phyloP scores from a whole-genome alignment of 2,888 invertebrate genomes.

The Noctua pronuba region DNA sequence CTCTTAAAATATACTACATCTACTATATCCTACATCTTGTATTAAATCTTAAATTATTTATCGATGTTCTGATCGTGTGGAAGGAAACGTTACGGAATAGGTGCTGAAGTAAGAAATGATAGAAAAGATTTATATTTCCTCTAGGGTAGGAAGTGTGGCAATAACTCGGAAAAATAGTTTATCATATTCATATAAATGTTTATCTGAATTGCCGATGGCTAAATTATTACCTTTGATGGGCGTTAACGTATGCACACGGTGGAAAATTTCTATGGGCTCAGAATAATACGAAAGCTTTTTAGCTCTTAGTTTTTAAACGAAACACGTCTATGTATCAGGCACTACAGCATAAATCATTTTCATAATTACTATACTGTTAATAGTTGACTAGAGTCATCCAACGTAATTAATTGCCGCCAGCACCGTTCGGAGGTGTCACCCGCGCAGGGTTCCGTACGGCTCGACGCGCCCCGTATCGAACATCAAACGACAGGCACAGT shows the following conservation, averaged over 20 bases:
- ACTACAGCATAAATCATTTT: not conserved
- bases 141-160: not conserved
- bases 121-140: constrained; percentile 31
- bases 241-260: no score
- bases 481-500: constrained; percentile 12
- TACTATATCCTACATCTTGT: not conserved
- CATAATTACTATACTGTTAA: not conserved
- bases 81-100: not conserved
- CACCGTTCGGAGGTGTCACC: not conserved
- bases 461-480: constrained; percentile 18
- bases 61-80: not conserved
- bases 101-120: not conserved
- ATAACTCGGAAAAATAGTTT: constrained; percentile 27
- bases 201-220: not conserved
- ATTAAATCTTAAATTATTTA: not conserved
- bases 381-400: not conserved
- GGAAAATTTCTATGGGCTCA: no score
- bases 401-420: constrained; percentile 4
- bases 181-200: constrained; percentile 5
- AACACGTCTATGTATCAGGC: not conserved
- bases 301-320: not conserved
- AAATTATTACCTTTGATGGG: constrained; percentile 1
- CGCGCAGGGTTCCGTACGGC: not conserved
- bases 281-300: no score
- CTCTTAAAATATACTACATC: no score